Base-by-base conservation (phyloP, 1,140 invertebrate species). In the Drosophila suzukii region DNA sequence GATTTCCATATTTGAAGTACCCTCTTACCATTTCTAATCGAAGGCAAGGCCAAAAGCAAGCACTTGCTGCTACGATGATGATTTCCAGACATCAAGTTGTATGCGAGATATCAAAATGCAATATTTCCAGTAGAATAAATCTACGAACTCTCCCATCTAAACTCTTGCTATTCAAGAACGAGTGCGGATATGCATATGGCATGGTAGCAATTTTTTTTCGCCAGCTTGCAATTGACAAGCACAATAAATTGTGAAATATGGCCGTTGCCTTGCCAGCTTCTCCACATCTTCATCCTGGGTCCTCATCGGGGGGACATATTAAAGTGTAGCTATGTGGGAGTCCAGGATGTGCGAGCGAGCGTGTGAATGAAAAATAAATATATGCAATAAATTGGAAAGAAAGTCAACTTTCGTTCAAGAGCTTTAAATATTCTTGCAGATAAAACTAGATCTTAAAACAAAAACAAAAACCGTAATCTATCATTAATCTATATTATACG, bases 211-310 rank as follows among this genome's bases (percentile, higher is more conserved):
- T 60, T 43, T 67, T 47, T 77, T 60, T 59, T 82, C n/a, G 54
- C 53, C 71, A 61, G 55, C 62, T 68, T 77, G 79, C 84, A 88
- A 88, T 88, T 88, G 83, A 88, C 83, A 88, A 81, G 84, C 79
- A 79, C 76, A 88, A 88, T 88, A 88, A 88, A 88, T 83, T 88
- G 79, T 83, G 60, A 88, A 79, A 83, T 88, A 88, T 89, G 79
- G 72, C 62, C 76, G 75, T 43, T 50, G 68, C 51, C 68, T 71
- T 49, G 12, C 65, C 24, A 30, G 41, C 65, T 49, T 50, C 66
- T 39, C 20, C 24, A 44, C 15, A 63, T 39, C 20, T 68, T 57
- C 53, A 17, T 57, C 51, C 51, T 39, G 20, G 53, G 5, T 30
- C 13, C 61, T 70, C 41, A 24, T 46, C 41, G 32, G 34, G 36